Percentiles rank a stretch among this genome's conserved stretches.
These are phyloP conservation scores for Eupithecia subfuscata DNA, from an alignment of 2,888 invertebrate genomes.

Conservation along the genomic window DNA sequence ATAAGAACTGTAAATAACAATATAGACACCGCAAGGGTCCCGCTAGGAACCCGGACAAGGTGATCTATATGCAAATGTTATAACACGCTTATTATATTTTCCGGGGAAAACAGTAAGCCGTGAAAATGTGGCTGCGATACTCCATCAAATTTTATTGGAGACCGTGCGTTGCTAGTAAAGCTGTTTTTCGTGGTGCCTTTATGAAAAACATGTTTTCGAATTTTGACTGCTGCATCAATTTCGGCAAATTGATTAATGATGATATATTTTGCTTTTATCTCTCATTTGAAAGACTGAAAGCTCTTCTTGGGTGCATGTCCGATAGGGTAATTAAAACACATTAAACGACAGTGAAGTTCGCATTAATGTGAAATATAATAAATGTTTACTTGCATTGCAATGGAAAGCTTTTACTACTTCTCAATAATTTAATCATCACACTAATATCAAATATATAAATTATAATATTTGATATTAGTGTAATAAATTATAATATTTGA, in stretches of 20 bases:
- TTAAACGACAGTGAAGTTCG: not conserved
- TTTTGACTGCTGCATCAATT: conserved; percentile 46
- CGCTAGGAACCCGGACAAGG: conserved; percentile 55
- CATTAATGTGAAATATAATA: not conserved
- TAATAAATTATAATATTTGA: too few relatives aligned
- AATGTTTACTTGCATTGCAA: too few relatives aligned
- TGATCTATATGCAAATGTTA: conserved; percentile 83
- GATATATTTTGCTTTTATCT: conserved; percentile 11
- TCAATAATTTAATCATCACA: too few relatives aligned
- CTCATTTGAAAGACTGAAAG: not conserved
- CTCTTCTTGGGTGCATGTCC: not conserved
- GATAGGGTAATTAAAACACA: not conserved
- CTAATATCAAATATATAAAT: too few relatives aligned
- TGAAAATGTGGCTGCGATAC: conserved; percentile 66
- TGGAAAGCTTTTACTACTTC: too few relatives aligned
- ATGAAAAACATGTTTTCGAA: conserved; percentile 60
- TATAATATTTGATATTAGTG: too few relatives aligned
- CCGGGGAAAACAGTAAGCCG: conserved; percentile 70
- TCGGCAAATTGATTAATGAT: conserved; percentile 47
- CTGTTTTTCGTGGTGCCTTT: conserved; percentile 48
- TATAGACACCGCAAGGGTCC: conserved; percentile 56
- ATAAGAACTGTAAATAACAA: conserved; percentile 73
- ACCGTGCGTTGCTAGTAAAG: conserved; percentile 51
- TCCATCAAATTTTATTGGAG: conserved; percentile 76
- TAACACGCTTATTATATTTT: conserved; percentile 82